Base-by-base conservation (phyloP, 1,140 invertebrate genomes). In the Dinoponera quadriceps region DNA sequence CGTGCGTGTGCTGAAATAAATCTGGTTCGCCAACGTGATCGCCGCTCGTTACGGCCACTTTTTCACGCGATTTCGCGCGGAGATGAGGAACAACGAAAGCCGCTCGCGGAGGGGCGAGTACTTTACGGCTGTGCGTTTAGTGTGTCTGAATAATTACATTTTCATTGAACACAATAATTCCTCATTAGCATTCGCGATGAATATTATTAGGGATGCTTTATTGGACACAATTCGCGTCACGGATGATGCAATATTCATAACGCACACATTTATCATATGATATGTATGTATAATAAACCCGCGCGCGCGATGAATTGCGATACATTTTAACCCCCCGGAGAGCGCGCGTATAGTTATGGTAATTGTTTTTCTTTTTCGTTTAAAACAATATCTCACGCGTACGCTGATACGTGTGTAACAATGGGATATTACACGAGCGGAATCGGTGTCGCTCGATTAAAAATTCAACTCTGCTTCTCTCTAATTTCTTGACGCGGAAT, bases 141-240 rank as follows among this genome's bases (percentile, higher is more conserved):
- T 33, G 22, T 59, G n/a, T 71, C 33, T 55, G 65, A 69, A 80
- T 71, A 80, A 80, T 80, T 80, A 80, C 33, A 27, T 69, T 71
- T 80, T 29, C 51, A 80, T 80, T 71, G 51, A 80, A 69, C 75
- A 44, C 51, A 80, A 80, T 80, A 80, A 80, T 80, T 80, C 65
- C 65, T 71, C 75, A 80, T 80, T 80, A 80, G 51, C 51, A 69
- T 69, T 27, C 16, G 25, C 66, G 25, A 51, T 59, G 51, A 80
- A 80, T 55, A n/a, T 71, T 80, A 80, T 80, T 80, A 57, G 51
- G 33, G 63, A 20, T 55, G 65, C 75, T 80, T 80, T 80, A 80
- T 71, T 25, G 51, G 51, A 48, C 38, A 69, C 65, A 80, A 80
- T 80, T 57, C 65, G 66, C 65, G 27, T 80, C 75, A 59, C 27